These are phyloP conservation scores for Napeogenes sylphis DNA, from an alignment of 2,888 invertebrate genomes.

Conservation along the genomic window DNA sequence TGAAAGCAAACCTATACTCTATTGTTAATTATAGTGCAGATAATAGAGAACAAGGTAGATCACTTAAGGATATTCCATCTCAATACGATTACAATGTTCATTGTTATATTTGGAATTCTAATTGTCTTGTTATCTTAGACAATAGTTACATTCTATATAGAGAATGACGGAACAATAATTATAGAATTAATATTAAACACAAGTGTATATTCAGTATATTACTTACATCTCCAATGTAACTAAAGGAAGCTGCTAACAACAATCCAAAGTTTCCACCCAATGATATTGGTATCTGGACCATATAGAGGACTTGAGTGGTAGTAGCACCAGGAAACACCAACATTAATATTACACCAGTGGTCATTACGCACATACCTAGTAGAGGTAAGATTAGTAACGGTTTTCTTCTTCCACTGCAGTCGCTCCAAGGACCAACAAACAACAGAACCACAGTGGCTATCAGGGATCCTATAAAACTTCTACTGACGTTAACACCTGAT, in stretches of 20 bases:
- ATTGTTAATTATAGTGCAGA: too few relatives aligned
- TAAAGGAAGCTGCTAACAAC: constrained; percentile 85
- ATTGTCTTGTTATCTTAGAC: neutral
- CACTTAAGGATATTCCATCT: neutral
- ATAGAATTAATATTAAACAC: too few relatives aligned
- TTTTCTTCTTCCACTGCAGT: constrained; percentile 77
- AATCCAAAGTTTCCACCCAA: constrained; percentile 83
- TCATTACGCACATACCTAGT: constrained; percentile 73
- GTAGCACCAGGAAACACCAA: constrained; percentile 64
- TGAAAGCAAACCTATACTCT: too few relatives aligned
- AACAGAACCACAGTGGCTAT: constrained; percentile 79
- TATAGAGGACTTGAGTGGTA: constrained; percentile 63
- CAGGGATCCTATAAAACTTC: constrained; percentile 69
- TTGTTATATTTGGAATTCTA: neutral
- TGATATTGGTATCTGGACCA: constrained; percentile 81
- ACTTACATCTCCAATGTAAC: constrained; percentile 88
- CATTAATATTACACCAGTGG: constrained; percentile 64
- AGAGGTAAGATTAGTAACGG: constrained; percentile 77
- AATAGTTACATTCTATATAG: neutral
- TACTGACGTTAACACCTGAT: constrained; percentile 82
- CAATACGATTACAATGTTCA: neutral
- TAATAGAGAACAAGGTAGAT: too few relatives aligned
- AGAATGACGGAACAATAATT: neutral
- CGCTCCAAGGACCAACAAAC: constrained; percentile 81
- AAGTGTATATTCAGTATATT: constrained; percentile 1